Evolutionary conservation across 2,113 vertebrate species (phyloP).

Genomic region (Beaufortia kweichowensis): DNA sequence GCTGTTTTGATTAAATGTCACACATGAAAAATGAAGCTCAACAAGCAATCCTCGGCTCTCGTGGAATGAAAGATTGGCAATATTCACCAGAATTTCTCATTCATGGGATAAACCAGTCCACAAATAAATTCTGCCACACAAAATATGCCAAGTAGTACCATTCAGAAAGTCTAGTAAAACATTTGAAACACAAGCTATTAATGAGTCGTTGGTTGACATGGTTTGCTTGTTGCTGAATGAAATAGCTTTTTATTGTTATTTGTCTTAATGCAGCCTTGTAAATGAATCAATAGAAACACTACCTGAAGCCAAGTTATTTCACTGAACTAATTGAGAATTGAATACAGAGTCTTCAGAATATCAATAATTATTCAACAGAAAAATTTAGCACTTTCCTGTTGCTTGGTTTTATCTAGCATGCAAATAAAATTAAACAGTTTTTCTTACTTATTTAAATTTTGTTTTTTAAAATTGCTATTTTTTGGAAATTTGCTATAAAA

Average conservation of each 20-base stretch:
- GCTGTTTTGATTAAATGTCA: slow-evolving; percentile 57
- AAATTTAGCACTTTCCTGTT: neutral
- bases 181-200: slow-evolving; percentile 44
- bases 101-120: neutral
- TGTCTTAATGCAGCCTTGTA: slow-evolving; percentile 51
- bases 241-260: slow-evolving; percentile 60
- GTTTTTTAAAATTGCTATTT: neutral
- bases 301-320: slow-evolving; percentile 59
- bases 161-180: slow-evolving; percentile 19
- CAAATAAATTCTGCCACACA: slow-evolving; percentile 2
- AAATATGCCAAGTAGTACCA: neutral
- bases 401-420: neutral
- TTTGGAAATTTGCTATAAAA: too few relatives aligned
- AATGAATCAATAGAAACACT: slow-evolving; percentile 59
- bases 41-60: slow-evolving; percentile 44
- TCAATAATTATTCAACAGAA: slow-evolving; percentile 50
- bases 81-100: slow-evolving; percentile 48
- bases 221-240: slow-evolving; percentile 44
- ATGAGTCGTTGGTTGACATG: slow-evolving; percentile 44
- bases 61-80: slow-evolving; percentile 37
- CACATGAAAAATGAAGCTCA: slow-evolving; percentile 49
- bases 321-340: slow-evolving; percentile 64
- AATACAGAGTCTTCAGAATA: slow-evolving; percentile 52
- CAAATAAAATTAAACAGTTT: slow-evolving; percentile 17
- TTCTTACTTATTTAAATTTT: neutral